Evolutionary conservation across 1,140 invertebrate genomes (phyloP), one percentile per base, ranked within the genome.

Genomic region (Heliothis virescens): DNA sequence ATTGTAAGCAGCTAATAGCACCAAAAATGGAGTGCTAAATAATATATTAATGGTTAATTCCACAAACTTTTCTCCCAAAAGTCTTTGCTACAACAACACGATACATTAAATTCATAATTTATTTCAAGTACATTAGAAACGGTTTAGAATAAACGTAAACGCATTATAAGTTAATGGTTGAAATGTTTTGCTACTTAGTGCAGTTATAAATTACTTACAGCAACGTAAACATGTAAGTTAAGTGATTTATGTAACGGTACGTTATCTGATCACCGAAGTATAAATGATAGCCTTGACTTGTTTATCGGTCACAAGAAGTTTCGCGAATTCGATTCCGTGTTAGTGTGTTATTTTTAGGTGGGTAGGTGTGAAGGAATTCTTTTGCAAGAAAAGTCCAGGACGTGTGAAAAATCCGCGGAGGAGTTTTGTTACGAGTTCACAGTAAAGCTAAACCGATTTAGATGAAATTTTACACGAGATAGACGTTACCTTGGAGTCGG

Each of bases 101-200:
- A 62, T 74, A 74, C 52, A 74, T 74, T 41, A 41, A n/a, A 41
- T 74, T 74, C 72, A 60, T 71, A 71, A 71, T 74, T n/a, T 74
- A 74, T 57, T 74, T 74, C 72, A 60, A 60, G 21, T 74, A 74
- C 72, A 57, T 74, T 74, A 60, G 53, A 60, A 74, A 41, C 72
- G 63, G 57, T 74, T 60, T 5, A 3, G 16, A 60, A 59, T 50
- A 52, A 71, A 29, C 67, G 48, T 71, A 53, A 71, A 48, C 21
- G n/a, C 67, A n/a, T 50, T 71, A 12, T 29, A 10, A 34, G 52
- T 55, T 74, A 74, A 74, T 74, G 72, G 34, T 34, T 47, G 55
- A 48, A 74, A 60, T 7, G 69, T 52, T 71, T 71, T 53, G 18
- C 18, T 26, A 53, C 21, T 71, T 52, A 71, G 48, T 21, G 47